Evolutionary conservation across 2,888 invertebrate genomes (phyloP).

Genomic region (Pristionchus japonicus): DNA sequence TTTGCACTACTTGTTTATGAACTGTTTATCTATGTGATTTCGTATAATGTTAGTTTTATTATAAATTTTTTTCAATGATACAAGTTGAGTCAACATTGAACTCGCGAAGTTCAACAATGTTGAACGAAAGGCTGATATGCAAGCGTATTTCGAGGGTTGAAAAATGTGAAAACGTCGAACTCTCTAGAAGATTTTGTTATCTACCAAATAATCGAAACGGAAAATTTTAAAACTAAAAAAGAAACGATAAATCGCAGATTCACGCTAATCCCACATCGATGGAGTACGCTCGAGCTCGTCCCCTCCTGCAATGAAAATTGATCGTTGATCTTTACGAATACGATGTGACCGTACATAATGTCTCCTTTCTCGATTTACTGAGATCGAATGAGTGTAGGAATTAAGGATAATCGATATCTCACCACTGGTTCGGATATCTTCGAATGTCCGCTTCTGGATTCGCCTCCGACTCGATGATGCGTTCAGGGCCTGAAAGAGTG

Average conservation of each 20-base stretch:
- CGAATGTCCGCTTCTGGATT: neutral
- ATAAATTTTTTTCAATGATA: too few relatives aligned
- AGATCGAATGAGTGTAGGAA: neutral
- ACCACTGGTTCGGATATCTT: neutral
- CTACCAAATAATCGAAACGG: too few relatives aligned
- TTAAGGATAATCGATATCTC: neutral
- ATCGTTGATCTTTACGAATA: neutral
- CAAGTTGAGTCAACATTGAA: too few relatives aligned
- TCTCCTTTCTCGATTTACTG: too few relatives aligned
- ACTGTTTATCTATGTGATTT: too few relatives aligned
- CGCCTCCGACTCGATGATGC: constrained; percentile 34
- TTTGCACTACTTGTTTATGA: too few relatives aligned
- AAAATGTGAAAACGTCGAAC: neutral
- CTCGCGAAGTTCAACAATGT: too few relatives aligned
- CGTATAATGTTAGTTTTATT: too few relatives aligned
- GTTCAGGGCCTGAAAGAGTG: neutral
- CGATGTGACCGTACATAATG: too few relatives aligned
- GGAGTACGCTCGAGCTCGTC: neutral
- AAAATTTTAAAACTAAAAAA: too few relatives aligned
- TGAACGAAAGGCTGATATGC: neutral
- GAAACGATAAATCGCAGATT: too few relatives aligned
- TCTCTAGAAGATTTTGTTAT: neutral
- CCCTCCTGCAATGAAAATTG: neutral
- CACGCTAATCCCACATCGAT: constrained; percentile 42
- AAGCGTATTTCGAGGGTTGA: neutral